Evolutionary conservation across 2,797 vertebrate species (phyloP).

Genomic region (Artibeus jamaicensis): DNA sequence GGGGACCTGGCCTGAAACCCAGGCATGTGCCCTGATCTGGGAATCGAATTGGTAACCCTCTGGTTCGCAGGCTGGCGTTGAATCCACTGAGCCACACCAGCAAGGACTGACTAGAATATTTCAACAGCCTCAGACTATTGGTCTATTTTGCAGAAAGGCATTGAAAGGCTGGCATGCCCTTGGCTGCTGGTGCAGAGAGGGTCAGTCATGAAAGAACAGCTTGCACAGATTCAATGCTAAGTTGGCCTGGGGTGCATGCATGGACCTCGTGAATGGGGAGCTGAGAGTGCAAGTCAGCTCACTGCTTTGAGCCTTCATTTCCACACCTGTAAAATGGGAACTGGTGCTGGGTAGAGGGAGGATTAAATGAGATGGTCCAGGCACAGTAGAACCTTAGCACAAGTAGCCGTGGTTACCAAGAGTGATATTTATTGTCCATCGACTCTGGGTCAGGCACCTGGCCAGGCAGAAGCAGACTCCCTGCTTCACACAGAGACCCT

Average conservation of each 20-base stretch:
- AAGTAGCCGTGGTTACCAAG: neutral
- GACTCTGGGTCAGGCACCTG: neutral
- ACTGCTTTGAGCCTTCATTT: neutral
- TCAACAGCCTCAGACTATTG: neutral
- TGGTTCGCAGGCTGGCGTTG: no score
- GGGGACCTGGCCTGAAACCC: no score
- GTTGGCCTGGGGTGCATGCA: neutral
- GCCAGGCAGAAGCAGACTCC: neutral
- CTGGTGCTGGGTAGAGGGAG: neutral
- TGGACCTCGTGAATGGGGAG: neutral
- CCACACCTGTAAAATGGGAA: neutral
- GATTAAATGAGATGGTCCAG: neutral
- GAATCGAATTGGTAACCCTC: no score
- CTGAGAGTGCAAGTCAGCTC: neutral
- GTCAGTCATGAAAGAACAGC: neutral
- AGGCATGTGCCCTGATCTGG: no score
- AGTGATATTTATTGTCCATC: neutral
- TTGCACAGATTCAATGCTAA: rapidly evolving
- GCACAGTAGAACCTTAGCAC: neutral
- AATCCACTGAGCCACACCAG: no score
- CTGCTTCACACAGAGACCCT: neutral
- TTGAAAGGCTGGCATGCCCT: neutral
- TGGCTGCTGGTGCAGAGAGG: neutral
- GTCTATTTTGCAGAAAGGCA: neutral
- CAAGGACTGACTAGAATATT: neutral